phyloP scores from a whole-genome alignment of 2,113 vertebrate species.

The Anseranas semipalmata region DNA sequence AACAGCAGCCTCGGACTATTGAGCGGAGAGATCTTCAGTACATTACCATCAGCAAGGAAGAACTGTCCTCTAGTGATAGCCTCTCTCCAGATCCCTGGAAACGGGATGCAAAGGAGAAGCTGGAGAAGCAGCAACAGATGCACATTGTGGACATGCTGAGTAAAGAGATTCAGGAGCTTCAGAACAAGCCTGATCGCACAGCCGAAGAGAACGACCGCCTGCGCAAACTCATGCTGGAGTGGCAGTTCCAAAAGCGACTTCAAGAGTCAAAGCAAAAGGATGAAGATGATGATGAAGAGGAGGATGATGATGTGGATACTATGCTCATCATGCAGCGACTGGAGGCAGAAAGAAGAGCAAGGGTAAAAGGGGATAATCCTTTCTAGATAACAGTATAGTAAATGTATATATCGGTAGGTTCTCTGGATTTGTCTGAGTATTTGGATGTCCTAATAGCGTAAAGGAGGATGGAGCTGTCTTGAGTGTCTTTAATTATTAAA shows the following conservation, averaged over 20 bases:
- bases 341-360: conserved; percentile 95
- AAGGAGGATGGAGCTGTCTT: not conserved
- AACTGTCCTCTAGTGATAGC: conserved; percentile 89
- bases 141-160: conserved; percentile 96
- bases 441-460: not conserved
- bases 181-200: conserved; percentile 88
- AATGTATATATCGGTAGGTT: not conserved
- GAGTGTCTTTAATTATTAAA: not conserved
- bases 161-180: conserved; percentile 95
- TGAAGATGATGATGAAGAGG: conserved; percentile 93
- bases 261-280: conserved; percentile 96
- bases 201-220: conserved; percentile 94
- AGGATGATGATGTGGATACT: conserved; percentile 96
- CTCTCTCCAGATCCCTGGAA: conserved; percentile 98
- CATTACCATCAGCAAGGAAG: conserved; percentile 94
- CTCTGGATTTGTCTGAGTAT: not conserved
- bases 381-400: not conserved
- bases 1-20: conserved; percentile 96
- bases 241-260: conserved; percentile 98
- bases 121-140: conserved; percentile 98
- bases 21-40: conserved; percentile 95
- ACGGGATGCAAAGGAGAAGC: conserved; percentile 93
- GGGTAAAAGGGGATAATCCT: conserved; percentile 84
- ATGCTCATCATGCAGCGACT: conserved; percentile 95
- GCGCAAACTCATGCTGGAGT: conserved; percentile 96